Evolutionary conservation across 2,797 vertebrate genomes (phyloP).

Genomic region (Gymnodraco acuticeps): DNA sequence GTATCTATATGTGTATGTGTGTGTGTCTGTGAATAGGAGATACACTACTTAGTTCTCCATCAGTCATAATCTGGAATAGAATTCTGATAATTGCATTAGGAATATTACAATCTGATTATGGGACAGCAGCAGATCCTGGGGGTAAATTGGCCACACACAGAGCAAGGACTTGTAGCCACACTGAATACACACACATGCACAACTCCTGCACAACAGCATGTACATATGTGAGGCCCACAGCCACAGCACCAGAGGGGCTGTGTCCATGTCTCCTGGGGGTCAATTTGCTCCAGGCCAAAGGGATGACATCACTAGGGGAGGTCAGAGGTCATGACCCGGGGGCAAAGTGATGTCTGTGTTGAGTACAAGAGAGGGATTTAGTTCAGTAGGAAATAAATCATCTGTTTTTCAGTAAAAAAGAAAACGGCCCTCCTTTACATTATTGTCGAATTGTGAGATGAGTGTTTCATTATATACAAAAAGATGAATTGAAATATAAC

Average conservation of each 20-base stretch:
- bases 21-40: conserved; percentile 1
- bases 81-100: conserved; percentile 64
- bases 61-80: conserved; percentile 50
- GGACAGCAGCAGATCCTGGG: conserved; percentile 55
- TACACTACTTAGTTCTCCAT: conserved; percentile 38
- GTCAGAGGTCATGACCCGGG: conserved; percentile 49
- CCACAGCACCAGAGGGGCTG: conserved; percentile 36
- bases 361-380: background rate
- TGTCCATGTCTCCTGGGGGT: conserved; percentile 47
- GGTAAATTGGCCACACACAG: conserved; percentile 52
- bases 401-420: background rate
- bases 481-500: too few species aligned
- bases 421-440: background rate
- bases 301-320: conserved; percentile 49
- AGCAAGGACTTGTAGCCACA: conserved; percentile 7
- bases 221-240: background rate
- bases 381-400: background rate
- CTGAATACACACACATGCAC: conserved; percentile 26
- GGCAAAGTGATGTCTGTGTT: background rate
- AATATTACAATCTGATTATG: conserved; percentile 65
- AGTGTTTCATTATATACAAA: too few species aligned
- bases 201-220: conserved; percentile 7
- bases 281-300: conserved; percentile 51
- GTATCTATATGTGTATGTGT: conserved; percentile 26
- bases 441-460: background rate